A percentile compares a stretch with the other conserved stretches of the same genome.
These are phyloP conservation scores for Struthidea cinerea DNA, from an alignment of 2,113 vertebrate species.

Conservation along the genomic window DNA sequence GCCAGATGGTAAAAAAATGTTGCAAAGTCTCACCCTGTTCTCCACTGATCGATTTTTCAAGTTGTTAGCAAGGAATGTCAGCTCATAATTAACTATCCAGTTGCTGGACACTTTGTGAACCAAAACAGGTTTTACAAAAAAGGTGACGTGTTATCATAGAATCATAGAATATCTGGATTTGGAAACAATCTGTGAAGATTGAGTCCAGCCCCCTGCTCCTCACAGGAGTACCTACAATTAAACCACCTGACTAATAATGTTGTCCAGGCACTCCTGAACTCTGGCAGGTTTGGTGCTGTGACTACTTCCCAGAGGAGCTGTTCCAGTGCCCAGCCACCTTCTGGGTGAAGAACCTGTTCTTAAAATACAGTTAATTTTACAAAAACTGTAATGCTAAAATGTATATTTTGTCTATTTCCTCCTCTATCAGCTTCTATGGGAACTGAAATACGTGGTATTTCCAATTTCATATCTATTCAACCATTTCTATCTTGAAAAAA, in stretches of 20 bases:
- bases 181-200: background rate
- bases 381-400: background rate
- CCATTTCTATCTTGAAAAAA: background rate
- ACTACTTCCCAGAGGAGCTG: background rate
- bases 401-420: background rate
- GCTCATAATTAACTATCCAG: background rate
- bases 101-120: background rate
- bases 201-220: background rate
- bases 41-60: background rate
- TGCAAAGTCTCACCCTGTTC: background rate
- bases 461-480: background rate
- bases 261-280: no score
- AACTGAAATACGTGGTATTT: background rate
- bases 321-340: background rate
- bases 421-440: background rate
- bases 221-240: background rate
- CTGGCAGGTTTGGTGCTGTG: background rate
- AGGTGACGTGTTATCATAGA: background rate
- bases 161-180: background rate
- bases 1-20: background rate
- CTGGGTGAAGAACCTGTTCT: background rate
- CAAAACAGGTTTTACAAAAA: background rate
- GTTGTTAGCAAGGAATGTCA: background rate
- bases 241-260: accelerated
- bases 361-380: background rate